Base-by-base conservation (phyloP, 2,888 invertebrate species). In the Disparrhopalites patrizii region DNA sequence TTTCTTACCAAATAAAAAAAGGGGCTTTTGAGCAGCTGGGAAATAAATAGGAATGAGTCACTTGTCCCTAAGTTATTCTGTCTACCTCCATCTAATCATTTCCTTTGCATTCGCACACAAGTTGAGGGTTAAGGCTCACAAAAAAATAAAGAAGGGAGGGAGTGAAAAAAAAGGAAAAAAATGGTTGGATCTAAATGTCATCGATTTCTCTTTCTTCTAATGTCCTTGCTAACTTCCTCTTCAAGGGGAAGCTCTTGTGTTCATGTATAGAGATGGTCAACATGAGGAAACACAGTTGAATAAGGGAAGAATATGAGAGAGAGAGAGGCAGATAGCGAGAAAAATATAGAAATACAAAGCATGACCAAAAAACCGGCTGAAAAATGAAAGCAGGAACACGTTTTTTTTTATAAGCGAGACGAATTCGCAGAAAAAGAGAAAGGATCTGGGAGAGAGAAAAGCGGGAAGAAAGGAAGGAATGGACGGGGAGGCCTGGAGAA, bases 61-160 rank as follows among this genome's bases (percentile, higher is more conserved):
- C 52, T 27, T 52, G 3, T 30, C 15, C 3, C 33, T 7, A 33
- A 28, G 33, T 18, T 20, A n/a, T 3, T 43, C 43, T 20, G 31
- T 33, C 18, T 20, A 55, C 54, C 54, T 52, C 52, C 15, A 55
- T 31, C 31, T 55, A 55, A 55, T 55, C n/a, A 55, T 55, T 55
- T 55, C 15, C 5, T 55, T 55, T 55, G 31, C 54, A 55, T 55
- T 27, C 20, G 30, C 10, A 8, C 8, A 36, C 8, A 36, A 36
- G 13, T 10, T 8, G 36, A 36, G 36, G 36, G 36, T 10, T 36
- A 36, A 13, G 36, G 36, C 36, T n/a, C n/a, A n/a, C n/a, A n/a
- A n/a, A n/a, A n/a, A n/a, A n/a, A n/a, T n/a, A n/a, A n/a, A 36
- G 36, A 13, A 13, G n/a, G 20, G 43, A 13, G 43, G 20, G 43